Conservation (phyloP, 1,140 invertebrate species). For the Epicauta chinensis region DNA sequence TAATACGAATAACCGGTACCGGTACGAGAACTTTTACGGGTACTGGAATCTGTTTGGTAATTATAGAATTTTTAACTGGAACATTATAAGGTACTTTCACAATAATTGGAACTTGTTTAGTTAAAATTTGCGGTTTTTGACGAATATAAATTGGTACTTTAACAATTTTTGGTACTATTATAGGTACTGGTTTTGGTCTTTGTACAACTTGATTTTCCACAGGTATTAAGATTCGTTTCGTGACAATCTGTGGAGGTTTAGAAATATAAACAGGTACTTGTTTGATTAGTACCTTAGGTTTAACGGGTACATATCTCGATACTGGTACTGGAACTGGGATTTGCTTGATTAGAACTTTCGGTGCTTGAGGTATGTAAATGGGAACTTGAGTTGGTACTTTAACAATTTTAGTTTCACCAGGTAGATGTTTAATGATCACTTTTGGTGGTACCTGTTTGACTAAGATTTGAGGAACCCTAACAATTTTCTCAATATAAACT, state of each 20-base stretch:
- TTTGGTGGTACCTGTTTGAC: background rate
- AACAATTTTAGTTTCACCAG: background rate
- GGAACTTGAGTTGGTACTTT: conserved; percentile 4
- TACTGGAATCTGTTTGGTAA: background rate
- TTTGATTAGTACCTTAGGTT: conserved; percentile 7
- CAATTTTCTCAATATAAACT: background rate
- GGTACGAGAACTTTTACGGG: background rate
- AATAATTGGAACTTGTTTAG: no score
- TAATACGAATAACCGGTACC: no score
- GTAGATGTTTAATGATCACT: background rate
- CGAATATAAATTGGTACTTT: no score
- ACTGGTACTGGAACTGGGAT: conserved; percentile 4
- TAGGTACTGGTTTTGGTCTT: no score
- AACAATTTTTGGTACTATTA: no score
- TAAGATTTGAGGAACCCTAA: conserved; percentile 3
- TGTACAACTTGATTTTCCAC: no score
- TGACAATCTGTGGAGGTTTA: background rate
- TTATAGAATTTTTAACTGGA: background rate
- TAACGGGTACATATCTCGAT: background rate
- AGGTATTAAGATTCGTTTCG: no score
- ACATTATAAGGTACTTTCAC: background rate
- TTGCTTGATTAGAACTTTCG: conserved; percentile 10
- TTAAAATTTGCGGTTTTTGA: background rate
- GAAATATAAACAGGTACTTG: conserved; percentile 4
- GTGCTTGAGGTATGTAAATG: conserved; percentile 1